Percentiles rank a stretch among this genome's conserved stretches.
These are phyloP conservation scores for Abrostola triplasia DNA, from an alignment of 2,888 invertebrate species.

Conservation along the genomic window DNA sequence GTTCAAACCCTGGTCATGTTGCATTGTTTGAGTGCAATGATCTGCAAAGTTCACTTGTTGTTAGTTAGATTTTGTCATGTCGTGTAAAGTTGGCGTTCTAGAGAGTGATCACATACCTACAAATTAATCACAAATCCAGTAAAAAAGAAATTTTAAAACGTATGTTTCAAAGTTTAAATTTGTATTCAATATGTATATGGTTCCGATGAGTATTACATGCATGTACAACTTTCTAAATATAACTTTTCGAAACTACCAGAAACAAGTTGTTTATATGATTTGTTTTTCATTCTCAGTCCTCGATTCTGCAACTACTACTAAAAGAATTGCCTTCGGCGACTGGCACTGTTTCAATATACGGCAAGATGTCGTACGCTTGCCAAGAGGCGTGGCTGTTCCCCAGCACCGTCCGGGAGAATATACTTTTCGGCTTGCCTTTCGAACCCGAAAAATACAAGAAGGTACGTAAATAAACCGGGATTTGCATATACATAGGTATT, in stretches of 20 bases:
- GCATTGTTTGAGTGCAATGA: too few species aligned
- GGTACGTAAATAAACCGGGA: conserved; percentile 66
- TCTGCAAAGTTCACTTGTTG: too few species aligned
- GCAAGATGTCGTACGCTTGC: conserved; percentile 91
- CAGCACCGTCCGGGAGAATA: conserved; percentile 94
- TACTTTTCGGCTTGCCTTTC: conserved; percentile 93
- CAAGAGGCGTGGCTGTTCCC: conserved; percentile 96
- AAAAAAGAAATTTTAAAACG: too few species aligned
- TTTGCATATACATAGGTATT: conserved; percentile 42
- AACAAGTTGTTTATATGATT: conserved; percentile 39
- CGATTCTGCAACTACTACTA: conserved; percentile 91
- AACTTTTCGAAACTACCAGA: conserved; percentile 6
- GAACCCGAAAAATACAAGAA: conserved; percentile 88
- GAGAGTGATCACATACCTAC: too few species aligned
- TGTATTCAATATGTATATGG: neutral
- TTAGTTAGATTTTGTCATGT: too few species aligned
- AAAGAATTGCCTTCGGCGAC: conserved; percentile 90
- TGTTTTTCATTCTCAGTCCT: conserved; percentile 82
- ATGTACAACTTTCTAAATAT: neutral
- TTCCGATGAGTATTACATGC: neutral
- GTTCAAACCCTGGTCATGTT: neutral
- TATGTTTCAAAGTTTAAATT: too few species aligned
- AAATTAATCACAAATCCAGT: too few species aligned
- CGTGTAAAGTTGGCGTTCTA: too few species aligned
- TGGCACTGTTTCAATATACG: conserved; percentile 90